Evolutionary conservation across 1,140 invertebrate species (phyloP).

Genomic region (Luehdorfia chinensis): DNA sequence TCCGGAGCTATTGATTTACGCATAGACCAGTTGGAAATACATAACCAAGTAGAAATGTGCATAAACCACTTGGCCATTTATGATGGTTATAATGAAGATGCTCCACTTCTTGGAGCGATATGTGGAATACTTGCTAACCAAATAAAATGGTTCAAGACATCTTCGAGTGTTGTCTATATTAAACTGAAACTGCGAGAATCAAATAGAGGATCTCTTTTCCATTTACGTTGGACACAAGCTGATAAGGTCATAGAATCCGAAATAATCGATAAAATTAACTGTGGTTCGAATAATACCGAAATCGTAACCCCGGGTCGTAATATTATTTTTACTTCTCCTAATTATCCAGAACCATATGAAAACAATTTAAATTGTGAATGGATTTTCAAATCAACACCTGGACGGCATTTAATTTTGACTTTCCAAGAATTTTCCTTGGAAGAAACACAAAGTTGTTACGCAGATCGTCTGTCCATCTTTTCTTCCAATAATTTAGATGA

Average conservation of each 20-base stretch:
- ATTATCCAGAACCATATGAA: constrained; percentile 87
- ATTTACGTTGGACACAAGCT: constrained; percentile 79
- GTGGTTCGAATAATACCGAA: constrained; percentile 62
- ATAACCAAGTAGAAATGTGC: constrained; percentile 33
- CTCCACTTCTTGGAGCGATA: constrained; percentile 74
- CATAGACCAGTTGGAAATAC: constrained; percentile 48
- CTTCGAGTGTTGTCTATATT: constrained; percentile 81
- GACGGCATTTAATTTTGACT: constrained; percentile 78
- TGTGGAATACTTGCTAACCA: constrained; percentile 75
- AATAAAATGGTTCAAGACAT: constrained; percentile 74
- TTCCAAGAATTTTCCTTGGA: constrained; percentile 80
- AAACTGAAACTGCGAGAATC: constrained; percentile 63
- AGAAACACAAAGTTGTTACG: constrained; percentile 72
- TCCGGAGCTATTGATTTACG: constrained; percentile 70
- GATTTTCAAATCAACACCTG: constrained; percentile 79
- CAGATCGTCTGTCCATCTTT: constrained; percentile 80
- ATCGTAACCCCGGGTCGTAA: constrained; percentile 26
- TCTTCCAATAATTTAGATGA: constrained; percentile 49
- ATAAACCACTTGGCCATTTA: constrained; percentile 79
- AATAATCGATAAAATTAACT: constrained; percentile 50
- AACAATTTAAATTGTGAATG: constrained; percentile 85
- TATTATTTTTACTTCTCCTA: constrained; percentile 81
- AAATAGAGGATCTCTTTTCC: constrained; percentile 78
- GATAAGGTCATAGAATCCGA: constrained; percentile 19
- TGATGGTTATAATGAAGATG: constrained; percentile 84